These are phyloP conservation scores for Scaeva pyrastri DNA, from an alignment of 2,888 invertebrate species.

Conservation along the genomic window DNA sequence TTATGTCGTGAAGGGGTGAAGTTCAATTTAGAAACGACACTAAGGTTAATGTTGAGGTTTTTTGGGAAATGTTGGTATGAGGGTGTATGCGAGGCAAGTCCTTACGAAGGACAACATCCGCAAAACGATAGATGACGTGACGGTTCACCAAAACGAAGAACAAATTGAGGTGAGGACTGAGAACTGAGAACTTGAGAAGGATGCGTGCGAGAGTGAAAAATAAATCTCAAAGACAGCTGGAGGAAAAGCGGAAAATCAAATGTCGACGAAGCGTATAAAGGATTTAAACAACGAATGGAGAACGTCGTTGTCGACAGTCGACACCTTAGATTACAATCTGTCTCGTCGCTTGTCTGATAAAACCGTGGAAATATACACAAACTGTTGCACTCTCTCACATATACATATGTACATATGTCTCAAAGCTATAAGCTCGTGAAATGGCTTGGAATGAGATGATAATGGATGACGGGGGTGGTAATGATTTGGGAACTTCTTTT, in stretches of 20 bases:
- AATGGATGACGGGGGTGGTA: background rate
- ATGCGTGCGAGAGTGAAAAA: slow-evolving; percentile 55
- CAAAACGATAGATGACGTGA: background rate
- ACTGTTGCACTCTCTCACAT: slow-evolving; percentile 63
- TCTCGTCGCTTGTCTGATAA: slow-evolving; percentile 77
- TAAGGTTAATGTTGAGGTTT: slow-evolving; percentile 68
- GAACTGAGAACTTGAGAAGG: too few relatives aligned
- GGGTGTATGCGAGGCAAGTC: too few relatives aligned
- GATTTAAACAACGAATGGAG: slow-evolving; percentile 63
- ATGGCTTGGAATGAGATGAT: background rate
- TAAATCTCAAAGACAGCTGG: slow-evolving; percentile 68
- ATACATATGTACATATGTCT: background rate
- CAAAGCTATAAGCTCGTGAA: slow-evolving; percentile 28
- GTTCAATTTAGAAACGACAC: slow-evolving; percentile 64
- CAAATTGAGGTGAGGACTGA: slow-evolving; percentile 4
- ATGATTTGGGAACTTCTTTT: slow-evolving; percentile 23
- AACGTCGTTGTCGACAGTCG: too few relatives aligned
- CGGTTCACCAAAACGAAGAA: background rate
- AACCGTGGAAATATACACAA: slow-evolving; percentile 56
- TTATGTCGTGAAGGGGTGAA: slow-evolving; percentile 64
- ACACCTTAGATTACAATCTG: slow-evolving; percentile 77
- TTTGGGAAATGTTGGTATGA: too few relatives aligned
- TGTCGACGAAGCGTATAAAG: slow-evolving; percentile 75
- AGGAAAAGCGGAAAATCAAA: slow-evolving; percentile 74
- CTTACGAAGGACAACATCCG: slow-evolving; percentile 11